A percentile compares a stretch with the other conserved stretches of the same genome.
phyloP scores from a whole-genome alignment of 2,113 vertebrate species.

The Tragulus kanchil region DNA sequence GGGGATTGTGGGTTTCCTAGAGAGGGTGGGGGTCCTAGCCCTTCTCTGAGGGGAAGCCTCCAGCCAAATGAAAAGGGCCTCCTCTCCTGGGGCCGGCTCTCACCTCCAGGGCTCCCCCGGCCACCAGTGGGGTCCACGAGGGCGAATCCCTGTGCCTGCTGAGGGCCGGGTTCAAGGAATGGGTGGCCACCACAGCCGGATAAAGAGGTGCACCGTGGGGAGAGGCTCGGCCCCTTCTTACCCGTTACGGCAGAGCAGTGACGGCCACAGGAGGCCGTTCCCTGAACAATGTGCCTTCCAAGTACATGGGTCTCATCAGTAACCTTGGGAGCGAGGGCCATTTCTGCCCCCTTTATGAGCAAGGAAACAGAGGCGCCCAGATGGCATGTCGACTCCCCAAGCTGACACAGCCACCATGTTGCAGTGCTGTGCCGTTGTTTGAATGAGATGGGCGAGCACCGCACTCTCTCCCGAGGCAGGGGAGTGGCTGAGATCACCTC shows the following conservation, averaged over 20 bases:
- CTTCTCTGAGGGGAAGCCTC: neutral
- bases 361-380: neutral
- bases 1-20: neutral
- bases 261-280: fast-evolving
- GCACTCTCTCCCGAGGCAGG: neutral
- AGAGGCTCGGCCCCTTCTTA: fast-evolving
- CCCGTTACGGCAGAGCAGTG: fast-evolving
- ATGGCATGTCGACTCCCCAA: neutral
- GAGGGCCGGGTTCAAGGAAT: neutral
- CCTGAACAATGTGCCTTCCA: neutral
- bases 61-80: neutral
- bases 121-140: neutral
- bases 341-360: neutral
- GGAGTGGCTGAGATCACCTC: neutral
- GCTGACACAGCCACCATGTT: neutral
- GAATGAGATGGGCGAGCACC: neutral
- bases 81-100: neutral
- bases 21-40: neutral
- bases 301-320: neutral
- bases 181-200: neutral
- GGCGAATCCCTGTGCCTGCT: neutral
- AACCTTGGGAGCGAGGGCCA: neutral
- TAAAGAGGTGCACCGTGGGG: neutral
- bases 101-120: neutral
- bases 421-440: neutral